Conservation (phyloP, 23 tunicate species). For the Corella eumyota region DNA sequence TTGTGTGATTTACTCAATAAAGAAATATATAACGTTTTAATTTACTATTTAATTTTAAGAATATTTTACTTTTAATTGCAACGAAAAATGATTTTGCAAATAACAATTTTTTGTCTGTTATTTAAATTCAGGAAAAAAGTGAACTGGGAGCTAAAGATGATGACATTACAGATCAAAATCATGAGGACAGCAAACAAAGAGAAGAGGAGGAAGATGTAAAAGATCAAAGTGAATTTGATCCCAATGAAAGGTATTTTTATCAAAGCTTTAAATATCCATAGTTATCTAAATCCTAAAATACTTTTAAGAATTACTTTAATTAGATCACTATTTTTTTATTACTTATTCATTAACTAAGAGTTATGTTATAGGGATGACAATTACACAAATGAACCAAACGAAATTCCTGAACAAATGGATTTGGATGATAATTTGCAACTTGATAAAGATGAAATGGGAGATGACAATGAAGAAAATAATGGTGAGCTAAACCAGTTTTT, state of each 20-base stretch:
- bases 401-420: constrained; percentile 1
- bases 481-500: constrained; percentile 1
- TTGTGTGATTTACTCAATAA: too few species aligned
- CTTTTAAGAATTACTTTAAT: background rate
- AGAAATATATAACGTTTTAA: too few species aligned
- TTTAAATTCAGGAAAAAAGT: constrained; percentile 33
- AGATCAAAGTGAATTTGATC: constrained; percentile 61
- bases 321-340: too few species aligned
- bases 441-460: too few species aligned
- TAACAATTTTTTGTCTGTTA: background rate
- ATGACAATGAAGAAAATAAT: constrained; percentile 9
- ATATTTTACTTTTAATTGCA: background rate
- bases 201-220: constrained; percentile 15
- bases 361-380: too few species aligned
- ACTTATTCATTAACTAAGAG: too few species aligned
- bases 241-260: constrained; percentile 14
- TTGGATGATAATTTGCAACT: background rate
- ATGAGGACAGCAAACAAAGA: constrained; percentile 4
- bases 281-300: background rate
- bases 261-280: background rate
- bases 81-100: background rate
- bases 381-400: background rate
- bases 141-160: constrained; percentile 75
- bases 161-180: constrained; percentile 29
- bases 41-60: too few species aligned